Evolutionary conservation across 1,140 invertebrate genomes (phyloP), one percentile per base, ranked within the genome.

Genomic region (Hycleus cichorii): DNA sequence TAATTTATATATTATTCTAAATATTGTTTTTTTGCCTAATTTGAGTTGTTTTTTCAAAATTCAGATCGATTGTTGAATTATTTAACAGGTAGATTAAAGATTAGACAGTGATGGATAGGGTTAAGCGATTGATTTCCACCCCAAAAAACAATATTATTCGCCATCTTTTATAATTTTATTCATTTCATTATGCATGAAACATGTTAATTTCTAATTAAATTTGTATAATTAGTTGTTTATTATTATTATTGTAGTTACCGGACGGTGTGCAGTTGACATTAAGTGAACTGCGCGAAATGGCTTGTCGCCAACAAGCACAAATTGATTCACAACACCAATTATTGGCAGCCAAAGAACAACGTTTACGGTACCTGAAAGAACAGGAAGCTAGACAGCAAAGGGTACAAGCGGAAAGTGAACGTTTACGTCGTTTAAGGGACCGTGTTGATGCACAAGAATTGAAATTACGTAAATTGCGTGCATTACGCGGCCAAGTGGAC

Each of bases 251-350:
- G 62, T 79, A 89, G 88, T 81, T 88, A 83, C 89, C 89, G 80
- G 86, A 88, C 82, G 86, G 86, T 81, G 86, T 85, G 82, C 82
- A 82, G 84, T 83, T 95, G 82, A 91, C 89, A 72, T 81, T 93
- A 78, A 84, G 86, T 75, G 92, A 96, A 83, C 86, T 96, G 78
- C 91, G 92, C 82, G 92, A 92, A 74, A 95, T 97, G 91, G 93
- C 93, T 72, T 82, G 89, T 70, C 82, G 92, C 67, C 93, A 97
- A 80, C 93, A 95, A 79, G 90, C 93, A 75, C 92, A 97, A 82
- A 95, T 98, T 73, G 93, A 96, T 78, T 84, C 86, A 64, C 91
- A 93, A 79, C 88, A 93, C 72, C 89, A 93, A 79, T 80, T 92
- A 72, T 81, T 95, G 67, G 88, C 90, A 64, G 91, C 90, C 70